Evolutionary conservation across 92 coral and sea anemone species (phyloP), one percentile per base, ranked within the genome.

Genomic region (Palythoa grandis): DNA sequence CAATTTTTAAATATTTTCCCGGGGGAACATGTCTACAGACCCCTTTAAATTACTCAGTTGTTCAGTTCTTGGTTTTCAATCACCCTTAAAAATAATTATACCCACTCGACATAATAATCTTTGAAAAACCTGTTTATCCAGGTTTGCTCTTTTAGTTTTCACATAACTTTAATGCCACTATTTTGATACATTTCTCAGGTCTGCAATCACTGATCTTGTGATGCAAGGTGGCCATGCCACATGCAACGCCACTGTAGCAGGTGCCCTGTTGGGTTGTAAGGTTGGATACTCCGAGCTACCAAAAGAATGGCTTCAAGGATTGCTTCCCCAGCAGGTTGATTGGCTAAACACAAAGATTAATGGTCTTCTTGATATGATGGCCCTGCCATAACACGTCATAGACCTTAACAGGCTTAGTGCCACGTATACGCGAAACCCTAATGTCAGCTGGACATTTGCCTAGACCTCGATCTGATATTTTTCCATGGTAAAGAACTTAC

Each of bases 171-270:
- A 43, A 43, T 7, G 8, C 0, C 8, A 29, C 3, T 12, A 50
- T 23, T 72, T 72, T 70, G 24, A 2, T 39, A 14, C 73, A 8
- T 48, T 86, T 53, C 35, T 69, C n/a, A 96, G 98, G 89, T 89
- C 98, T 57, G 69, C 92, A 50, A 90, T 96, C 53, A 96, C 94
- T 3, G 96, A 94, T 40, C 73, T 96, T 20, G 92, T 91, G 19
- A 94, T 96, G 93, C 95, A 96, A 82, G 98, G 98, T 23, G 98
- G 98, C 8, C 96, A 94, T 53, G 86, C 98, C 23, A 91, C 96
- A 22, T 96, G 96, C 40, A 96, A 96, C 84, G 98, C 96, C 5
- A 77, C 93, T 16, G 96, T 96, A 43, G 92, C 96, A 15, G 98
- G 98, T 23, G 98, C 98, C 54, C 38, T 96, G 82, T 77, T 96